Base-by-base conservation (phyloP, 1,140 invertebrate genomes). In the Sarcophaga peregrina region DNA sequence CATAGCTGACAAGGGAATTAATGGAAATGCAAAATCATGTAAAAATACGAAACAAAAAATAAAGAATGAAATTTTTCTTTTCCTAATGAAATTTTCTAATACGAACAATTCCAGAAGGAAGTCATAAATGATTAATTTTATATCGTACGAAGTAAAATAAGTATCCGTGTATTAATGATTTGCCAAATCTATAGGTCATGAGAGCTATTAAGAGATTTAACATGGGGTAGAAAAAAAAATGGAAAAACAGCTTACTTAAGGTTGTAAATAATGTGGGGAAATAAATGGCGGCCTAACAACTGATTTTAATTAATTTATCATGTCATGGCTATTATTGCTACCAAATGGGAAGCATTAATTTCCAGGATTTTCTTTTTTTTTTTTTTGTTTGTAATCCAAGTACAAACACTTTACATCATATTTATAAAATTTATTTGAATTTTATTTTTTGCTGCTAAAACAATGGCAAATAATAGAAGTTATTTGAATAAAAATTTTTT, bases 21-120 rank as follows among this genome's bases (percentile, higher is more conserved):
- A 76, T n/a, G 47, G 48, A 76, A 76, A 76, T 50, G 46, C 74
- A 76, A 76, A 76, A 76, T 76, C 74, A 76, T 76, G 74, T 76
- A 11, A 54, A 37, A 4, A 1, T 2, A 37, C 25, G 25, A 37
- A 37, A 37, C 1, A 37, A n/a, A n/a, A n/a, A n/a, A n/a, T n/a
- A 37, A 37, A 37, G 1, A 37, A 2, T 37, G 25, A 37, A 37
- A 37, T 37, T 52, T 52, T 52, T 52, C 54, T 68, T 25, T 68
- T n/a, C n/a, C 17, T 68, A 68, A 68, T 68, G 62, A 68, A 68
- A 4, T 6, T 25, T 68, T 68, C n/a, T 0, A 20, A 20, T 58
- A 20, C 17, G 20, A 8, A 8, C 6, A 20, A 8, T 68, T 25
- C 20, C 7, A 58, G n/a, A 58, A 68, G 62, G 74, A 46, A 48